Conservation (phyloP, 2,888 invertebrate genomes). For the Liposcelis brunnea region DNA sequence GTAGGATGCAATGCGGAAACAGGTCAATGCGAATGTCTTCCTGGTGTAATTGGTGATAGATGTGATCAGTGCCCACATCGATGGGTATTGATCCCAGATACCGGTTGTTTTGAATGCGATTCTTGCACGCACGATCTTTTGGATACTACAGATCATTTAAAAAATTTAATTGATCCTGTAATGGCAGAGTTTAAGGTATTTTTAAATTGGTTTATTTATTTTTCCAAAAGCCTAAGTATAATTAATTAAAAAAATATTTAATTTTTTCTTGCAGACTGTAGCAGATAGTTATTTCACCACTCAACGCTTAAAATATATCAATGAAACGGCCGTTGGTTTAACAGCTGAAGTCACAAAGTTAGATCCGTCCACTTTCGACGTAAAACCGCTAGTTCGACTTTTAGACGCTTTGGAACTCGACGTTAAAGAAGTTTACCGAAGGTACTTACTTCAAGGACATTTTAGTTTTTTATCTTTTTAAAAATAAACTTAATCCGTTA, state of each 20-base stretch:
- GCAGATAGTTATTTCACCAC: constrained; percentile 79
- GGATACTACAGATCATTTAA: constrained; percentile 64
- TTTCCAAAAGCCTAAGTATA: too few relatives aligned
- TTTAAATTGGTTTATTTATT: too few relatives aligned
- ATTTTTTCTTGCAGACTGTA: constrained; percentile 38
- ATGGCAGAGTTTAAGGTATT: constrained; percentile 59
- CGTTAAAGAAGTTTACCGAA: background rate
- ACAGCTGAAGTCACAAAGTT: constrained; percentile 48
- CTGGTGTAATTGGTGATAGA: constrained; percentile 84
- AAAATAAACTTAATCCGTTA: too few relatives aligned
- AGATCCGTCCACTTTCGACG: constrained; percentile 46
- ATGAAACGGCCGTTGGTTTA: constrained; percentile 49
- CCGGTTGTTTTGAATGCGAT: constrained; percentile 82
- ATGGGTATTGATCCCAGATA: constrained; percentile 63
- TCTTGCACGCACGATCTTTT: constrained; percentile 80
- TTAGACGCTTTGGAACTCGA: constrained; percentile 48
- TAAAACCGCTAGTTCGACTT: constrained; percentile 40
- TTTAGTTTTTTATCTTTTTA: background rate
- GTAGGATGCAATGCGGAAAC: constrained; percentile 74
- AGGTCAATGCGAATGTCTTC: constrained; percentile 85
- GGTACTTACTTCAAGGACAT: background rate
- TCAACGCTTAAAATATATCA: constrained; percentile 63
- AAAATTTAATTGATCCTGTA: constrained; percentile 49
- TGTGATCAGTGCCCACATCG: constrained; percentile 87
- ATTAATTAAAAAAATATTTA: background rate